Conservation (phyloP, 2,113 vertebrate species). For the Nanorana parkeri region DNA sequence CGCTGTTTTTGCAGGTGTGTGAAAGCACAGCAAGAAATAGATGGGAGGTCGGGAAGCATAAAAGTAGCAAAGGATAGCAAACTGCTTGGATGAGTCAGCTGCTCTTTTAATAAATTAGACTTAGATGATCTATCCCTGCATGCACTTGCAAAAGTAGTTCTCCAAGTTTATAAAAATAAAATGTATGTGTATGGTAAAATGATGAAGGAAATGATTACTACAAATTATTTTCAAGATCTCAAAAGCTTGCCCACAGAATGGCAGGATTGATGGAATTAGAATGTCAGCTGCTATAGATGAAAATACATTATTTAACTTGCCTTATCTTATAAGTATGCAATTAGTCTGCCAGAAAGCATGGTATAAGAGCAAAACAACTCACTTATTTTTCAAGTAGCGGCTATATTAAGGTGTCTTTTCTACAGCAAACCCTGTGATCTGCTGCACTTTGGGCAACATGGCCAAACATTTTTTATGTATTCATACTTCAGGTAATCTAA, state of each 20-base stretch:
- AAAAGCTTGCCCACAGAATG: not conserved
- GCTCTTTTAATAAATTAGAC: not conserved
- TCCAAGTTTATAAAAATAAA: not conserved
- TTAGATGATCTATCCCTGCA: not conserved
- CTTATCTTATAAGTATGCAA: constrained; percentile 9
- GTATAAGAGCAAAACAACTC: not conserved
- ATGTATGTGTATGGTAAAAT: not conserved
- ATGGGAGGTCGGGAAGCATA: too few relatives aligned
- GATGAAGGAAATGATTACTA: constrained; percentile 4
- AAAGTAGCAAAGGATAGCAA: too few relatives aligned
- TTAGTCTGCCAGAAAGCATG: constrained; percentile 10
- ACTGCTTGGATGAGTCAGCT: not conserved
- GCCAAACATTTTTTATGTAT: too few relatives aligned
- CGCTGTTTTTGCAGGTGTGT: too few relatives aligned
- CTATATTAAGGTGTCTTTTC: constrained; percentile 4
- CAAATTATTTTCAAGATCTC: not conserved
- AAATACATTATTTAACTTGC: constrained; percentile 5
- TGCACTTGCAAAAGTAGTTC: not conserved
- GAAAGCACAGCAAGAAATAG: too few relatives aligned
- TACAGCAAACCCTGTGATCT: not conserved
- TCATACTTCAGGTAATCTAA: too few relatives aligned
- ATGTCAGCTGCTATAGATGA: constrained; percentile 4
- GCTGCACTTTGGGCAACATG: too few relatives aligned
- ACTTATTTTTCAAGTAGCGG: not conserved
- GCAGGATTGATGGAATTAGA: constrained; percentile 24